phyloP scores from a whole-genome alignment of 2,888 invertebrate genomes.

The Dendrolimus pini region DNA sequence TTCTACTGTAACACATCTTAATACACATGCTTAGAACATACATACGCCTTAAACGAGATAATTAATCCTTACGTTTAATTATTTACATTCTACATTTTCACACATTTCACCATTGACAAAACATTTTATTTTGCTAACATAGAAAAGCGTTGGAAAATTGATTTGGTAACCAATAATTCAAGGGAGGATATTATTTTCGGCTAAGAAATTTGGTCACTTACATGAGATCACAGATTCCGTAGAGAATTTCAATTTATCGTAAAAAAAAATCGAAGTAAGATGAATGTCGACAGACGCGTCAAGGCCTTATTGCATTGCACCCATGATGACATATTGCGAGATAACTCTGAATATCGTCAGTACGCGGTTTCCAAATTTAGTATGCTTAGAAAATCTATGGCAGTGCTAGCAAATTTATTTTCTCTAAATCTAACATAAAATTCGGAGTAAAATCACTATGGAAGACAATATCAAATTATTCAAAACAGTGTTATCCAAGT shows the following conservation, averaged over 20 bases:
- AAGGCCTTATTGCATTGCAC: neutral
- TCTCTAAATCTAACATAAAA: no score
- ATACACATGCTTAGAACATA: neutral
- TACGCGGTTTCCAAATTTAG: no score
- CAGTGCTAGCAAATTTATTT: no score
- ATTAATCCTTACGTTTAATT: conserved; percentile 15
- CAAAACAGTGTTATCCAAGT: neutral
- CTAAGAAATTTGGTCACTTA: conserved; percentile 55
- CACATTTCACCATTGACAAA: neutral
- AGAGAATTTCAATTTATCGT: neutral
- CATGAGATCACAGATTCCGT: conserved; percentile 54
- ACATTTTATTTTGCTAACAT: neutral
- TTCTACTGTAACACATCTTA: neutral
- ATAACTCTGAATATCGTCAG: no score
- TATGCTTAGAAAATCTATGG: no score
- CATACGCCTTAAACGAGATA: conserved; percentile 3
- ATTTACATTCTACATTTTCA: conserved; percentile 6
- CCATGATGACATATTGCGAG: no score
- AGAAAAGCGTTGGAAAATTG: conserved; percentile 5
- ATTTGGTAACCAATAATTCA: conserved; percentile 41
- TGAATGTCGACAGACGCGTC: neutral
- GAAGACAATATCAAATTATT: neutral
- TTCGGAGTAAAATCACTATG: neutral
- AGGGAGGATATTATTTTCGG: conserved; percentile 19
- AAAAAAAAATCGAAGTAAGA: neutral